Evolutionary conservation across 2,888 invertebrate genomes (phyloP), one percentile per base, ranked within the genome.

Genomic region (Nomada flava): DNA sequence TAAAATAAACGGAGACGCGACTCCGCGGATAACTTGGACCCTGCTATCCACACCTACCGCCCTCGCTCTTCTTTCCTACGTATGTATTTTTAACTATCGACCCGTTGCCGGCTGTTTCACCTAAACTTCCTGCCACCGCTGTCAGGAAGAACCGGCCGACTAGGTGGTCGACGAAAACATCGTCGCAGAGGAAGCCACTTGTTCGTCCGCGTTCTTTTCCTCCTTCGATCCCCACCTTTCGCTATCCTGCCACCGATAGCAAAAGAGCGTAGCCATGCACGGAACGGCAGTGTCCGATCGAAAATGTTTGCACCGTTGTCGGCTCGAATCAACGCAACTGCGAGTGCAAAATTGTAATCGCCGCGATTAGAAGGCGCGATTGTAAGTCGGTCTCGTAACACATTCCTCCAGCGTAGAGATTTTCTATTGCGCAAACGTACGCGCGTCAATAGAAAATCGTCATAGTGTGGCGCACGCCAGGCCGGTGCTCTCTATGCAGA

Each of bases 81-180:
- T 42, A 68, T 76, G 75, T 90, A 90, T 90, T 89, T 90, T 90
- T 88, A 90, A 90, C 90, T 88, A 88, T 87, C 83, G 85, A 82
- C 84, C 88, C 84, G 86, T 89, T 88, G 87, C 85, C 87, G 85
- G 76, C 76, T 71, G 84, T 74, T 76, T 82, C 87, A 81, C 65
- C 86, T 83, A 89, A 91, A 90, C 91, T 91, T 91, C 91, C 91
- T 90, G 90, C 86, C 89, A 60, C 73, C 67, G 68, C 75, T 79
- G 83, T 87, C 89, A 87, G 85, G 84, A 88, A 89, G 84, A 78
- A 76, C 69, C 57, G 73, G 57, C 64, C 79, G 72, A 52, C 65
- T 60, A 63, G 50, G 71, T 53, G 73, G 60, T 68, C 79, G 72
- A 57, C 65, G 65, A 57, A 55, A 75, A 60, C 55, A 59, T 52